phyloP scores from a whole-genome alignment of 2,888 invertebrate genomes.

The Calephelis perditalis region DNA sequence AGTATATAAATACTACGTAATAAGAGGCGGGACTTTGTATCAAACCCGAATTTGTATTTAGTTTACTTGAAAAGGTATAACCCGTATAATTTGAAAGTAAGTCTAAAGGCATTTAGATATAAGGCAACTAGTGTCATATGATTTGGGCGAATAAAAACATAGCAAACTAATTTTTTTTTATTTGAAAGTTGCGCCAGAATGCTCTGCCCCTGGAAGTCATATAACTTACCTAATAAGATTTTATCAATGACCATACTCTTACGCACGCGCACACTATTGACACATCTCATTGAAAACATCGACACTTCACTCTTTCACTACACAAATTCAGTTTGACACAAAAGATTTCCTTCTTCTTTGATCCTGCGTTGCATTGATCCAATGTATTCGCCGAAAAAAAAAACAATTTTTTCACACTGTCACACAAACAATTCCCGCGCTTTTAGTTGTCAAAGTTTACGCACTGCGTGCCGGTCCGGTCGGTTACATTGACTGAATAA shows the following conservation, averaged over 20 bases:
- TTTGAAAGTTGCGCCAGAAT: no score
- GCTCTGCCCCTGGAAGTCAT: background rate
- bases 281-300: conserved; percentile 51
- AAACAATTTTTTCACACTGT: conserved; percentile 27
- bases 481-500: conserved; percentile 46
- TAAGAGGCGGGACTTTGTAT: no score
- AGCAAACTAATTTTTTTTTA: no score
- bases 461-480: conserved; percentile 49
- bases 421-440: conserved; percentile 37
- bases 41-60: no score
- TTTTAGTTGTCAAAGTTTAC: conserved; percentile 41
- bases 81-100: no score
- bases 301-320: conserved; percentile 32
- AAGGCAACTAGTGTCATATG: no score
- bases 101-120: no score
- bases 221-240: conserved; percentile 54
- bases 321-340: conserved; percentile 33
- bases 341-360: conserved; percentile 8
- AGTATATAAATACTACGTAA: no score
- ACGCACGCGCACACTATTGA: conserved; percentile 64
- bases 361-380: no score
- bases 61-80: no score
- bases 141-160: no score
- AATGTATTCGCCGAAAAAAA: conserved; percentile 13
- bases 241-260: conserved; percentile 48